Conservation (phyloP, 1,140 invertebrate genomes). For the Vanessa tameamea region DNA sequence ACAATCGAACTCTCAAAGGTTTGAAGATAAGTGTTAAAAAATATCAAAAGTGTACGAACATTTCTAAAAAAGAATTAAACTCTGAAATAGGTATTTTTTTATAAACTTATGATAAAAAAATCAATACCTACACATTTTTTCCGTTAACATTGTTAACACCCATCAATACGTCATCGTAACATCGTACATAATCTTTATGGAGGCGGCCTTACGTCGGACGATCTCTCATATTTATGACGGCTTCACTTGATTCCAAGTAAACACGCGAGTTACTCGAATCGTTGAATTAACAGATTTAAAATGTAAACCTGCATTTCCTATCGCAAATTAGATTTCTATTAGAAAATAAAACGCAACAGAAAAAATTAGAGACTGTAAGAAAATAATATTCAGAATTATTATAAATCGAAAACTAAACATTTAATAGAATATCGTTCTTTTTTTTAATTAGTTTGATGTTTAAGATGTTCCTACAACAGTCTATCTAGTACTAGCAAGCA, state of each 20-base stretch:
- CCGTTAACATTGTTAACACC: slow-evolving; percentile 3
- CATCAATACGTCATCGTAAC: slow-evolving; percentile 25
- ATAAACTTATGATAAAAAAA: not conserved
- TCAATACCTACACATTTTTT: not conserved
- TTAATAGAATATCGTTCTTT: not conserved
- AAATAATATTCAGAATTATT: too few species aligned
- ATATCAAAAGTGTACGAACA: too few species aligned
- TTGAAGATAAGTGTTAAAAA: too few species aligned
- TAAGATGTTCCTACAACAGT: slow-evolving; percentile 1
- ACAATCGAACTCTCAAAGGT: too few species aligned
- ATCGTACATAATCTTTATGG: slow-evolving; percentile 34
- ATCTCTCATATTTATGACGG: slow-evolving; percentile 38
- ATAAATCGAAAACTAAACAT: not conserved
- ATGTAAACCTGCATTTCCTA: slow-evolving; percentile 13
- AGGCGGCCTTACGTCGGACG: slow-evolving; percentile 30
- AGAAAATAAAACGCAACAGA: too few species aligned
- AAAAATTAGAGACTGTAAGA: too few species aligned
- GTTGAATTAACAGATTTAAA: slow-evolving; percentile 20
- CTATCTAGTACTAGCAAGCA: slow-evolving; percentile 23
- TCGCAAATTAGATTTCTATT: not conserved
- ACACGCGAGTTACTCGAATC: slow-evolving; percentile 31
- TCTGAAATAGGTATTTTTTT: not conserved
- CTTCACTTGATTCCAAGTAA: slow-evolving; percentile 40
- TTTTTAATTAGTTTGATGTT: not conserved
- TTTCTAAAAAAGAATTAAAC: too few species aligned